A percentile compares a stretch with the other conserved stretches of the same genome.
phyloP scores from a whole-genome alignment of 2,797 vertebrate genomes.

The Coranthus polyacanthus region DNA sequence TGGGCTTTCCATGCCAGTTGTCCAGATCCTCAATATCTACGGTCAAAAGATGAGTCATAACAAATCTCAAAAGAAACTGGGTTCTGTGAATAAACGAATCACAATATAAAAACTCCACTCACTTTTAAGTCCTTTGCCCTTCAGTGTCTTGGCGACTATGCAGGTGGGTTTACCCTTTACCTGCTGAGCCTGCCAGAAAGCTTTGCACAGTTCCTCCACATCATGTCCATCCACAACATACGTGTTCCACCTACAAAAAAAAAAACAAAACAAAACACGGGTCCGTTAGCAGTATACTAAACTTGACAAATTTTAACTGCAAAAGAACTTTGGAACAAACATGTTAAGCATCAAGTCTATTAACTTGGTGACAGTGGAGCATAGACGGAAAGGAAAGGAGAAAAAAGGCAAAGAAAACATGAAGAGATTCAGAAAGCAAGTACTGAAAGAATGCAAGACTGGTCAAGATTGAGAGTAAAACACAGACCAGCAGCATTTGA shows the following conservation, averaged over 20 bases:
- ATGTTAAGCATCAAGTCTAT: slow-evolving; percentile 17
- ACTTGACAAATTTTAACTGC: slow-evolving; percentile 32
- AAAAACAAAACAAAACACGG: too few relatives aligned
- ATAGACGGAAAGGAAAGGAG: not conserved
- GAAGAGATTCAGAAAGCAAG: not conserved
- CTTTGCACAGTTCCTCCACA: slow-evolving; percentile 88
- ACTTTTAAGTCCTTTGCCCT: slow-evolving; percentile 90
- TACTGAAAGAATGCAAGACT: not conserved
- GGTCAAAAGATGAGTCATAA: not conserved
- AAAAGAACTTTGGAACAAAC: not conserved
- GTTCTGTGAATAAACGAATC: not conserved
- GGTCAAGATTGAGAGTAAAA: not conserved
- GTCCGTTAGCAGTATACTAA: not conserved
- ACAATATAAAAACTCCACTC: slow-evolving; percentile 15
- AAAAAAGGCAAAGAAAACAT: not conserved
- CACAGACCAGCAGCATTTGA: not conserved
- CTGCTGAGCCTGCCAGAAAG: slow-evolving; percentile 88
- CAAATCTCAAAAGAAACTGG: not conserved
- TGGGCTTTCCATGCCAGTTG: slow-evolving; percentile 91
- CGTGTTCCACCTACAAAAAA: slow-evolving; percentile 90
- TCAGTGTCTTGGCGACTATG: slow-evolving; percentile 92
- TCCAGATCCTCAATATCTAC: slow-evolving; percentile 89
- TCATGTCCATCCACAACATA: slow-evolving; percentile 90
- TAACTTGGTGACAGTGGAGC: slow-evolving; percentile 16
- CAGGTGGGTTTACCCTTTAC: slow-evolving; percentile 89